Evolutionary conservation across 1,140 invertebrate species (phyloP).

Genomic region (Aphaenogaster rudis): DNA sequence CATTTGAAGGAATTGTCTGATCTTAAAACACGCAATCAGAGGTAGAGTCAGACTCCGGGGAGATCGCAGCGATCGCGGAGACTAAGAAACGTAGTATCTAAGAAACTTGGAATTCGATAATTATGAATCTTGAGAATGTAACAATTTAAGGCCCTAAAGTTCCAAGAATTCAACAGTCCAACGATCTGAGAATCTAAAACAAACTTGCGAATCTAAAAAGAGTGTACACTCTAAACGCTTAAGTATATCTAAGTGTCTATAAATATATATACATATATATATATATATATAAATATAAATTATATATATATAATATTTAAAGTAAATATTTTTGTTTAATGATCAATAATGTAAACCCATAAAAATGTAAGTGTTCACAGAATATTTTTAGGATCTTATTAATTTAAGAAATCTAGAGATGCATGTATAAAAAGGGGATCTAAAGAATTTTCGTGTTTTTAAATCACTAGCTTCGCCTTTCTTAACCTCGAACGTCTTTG

Average conservation of each 20-base stretch:
- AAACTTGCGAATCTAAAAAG: constrained; percentile 23
- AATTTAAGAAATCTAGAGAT: not conserved
- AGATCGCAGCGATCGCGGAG: not conserved
- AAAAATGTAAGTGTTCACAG: not conserved
- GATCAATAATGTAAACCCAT: not conserved
- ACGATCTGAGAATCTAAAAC: constrained; percentile 41
- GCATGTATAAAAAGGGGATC: not conserved
- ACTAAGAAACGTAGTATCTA: not conserved
- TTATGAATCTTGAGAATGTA: not conserved
- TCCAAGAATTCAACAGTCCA: constrained; percentile 34
- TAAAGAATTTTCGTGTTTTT: constrained; percentile 12
- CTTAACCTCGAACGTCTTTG: not conserved
- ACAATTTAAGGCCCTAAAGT: constrained; percentile 38
- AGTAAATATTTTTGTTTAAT: constrained; percentile 44
- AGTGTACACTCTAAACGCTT: constrained; percentile 10
- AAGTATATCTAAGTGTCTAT: constrained; percentile 38
- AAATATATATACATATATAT: not conserved
- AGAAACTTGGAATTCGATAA: constrained; percentile 23
- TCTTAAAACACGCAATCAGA: not conserved
- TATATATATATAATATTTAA: constrained; percentile 13
- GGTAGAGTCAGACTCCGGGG: not conserved
- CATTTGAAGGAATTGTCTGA: constrained; percentile 4
- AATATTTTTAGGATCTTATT: constrained; percentile 20
- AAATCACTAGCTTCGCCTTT: not conserved
- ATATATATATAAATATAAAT: not conserved